Evolutionary conservation across 2,113 vertebrate genomes (phyloP).

Genomic region (Ariopsis seemanni): DNA sequence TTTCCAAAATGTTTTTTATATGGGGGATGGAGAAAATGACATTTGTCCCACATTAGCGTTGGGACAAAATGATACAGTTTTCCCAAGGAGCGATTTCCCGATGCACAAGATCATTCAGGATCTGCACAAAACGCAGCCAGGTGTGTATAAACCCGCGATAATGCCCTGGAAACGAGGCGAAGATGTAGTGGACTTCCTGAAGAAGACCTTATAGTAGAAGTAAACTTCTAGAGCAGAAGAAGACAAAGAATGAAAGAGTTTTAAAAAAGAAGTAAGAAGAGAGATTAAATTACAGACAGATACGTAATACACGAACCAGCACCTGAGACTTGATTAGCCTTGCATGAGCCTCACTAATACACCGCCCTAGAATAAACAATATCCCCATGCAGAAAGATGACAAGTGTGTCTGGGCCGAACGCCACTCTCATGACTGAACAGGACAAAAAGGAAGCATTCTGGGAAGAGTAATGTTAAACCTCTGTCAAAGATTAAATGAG

Average conservation of each 20-base stretch:
- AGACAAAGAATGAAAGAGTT: not conserved
- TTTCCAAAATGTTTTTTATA: constrained; percentile 85
- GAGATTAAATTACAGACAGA: constrained; percentile 16
- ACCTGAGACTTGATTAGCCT: constrained; percentile 26
- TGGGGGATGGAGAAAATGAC: constrained; percentile 92
- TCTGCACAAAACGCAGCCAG: constrained; percentile 68
- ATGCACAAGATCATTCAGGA: constrained; percentile 83
- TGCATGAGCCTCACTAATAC: constrained; percentile 44
- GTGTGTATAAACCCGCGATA: constrained; percentile 71
- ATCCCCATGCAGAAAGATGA: not conserved
- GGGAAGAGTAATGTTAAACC: not conserved
- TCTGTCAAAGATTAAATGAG: not conserved
- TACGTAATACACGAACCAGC: constrained; percentile 14
- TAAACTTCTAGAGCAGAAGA: constrained; percentile 41
- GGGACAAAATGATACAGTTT: constrained; percentile 78
- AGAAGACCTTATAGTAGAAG: constrained; percentile 74
- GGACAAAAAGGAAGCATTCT: not conserved
- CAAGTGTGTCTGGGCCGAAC: not conserved
- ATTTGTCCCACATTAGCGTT: constrained; percentile 82
- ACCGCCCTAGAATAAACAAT: not conserved
- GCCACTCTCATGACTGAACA: too few relatives aligned
- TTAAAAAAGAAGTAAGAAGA: not conserved
- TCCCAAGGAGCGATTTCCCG: constrained; percentile 84
- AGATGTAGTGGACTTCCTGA: constrained; percentile 80
- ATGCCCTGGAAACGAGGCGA: constrained; percentile 82